Evolutionary conservation across 2,888 invertebrate genomes (phyloP).

Genomic region (Hymenopus coronatus): DNA sequence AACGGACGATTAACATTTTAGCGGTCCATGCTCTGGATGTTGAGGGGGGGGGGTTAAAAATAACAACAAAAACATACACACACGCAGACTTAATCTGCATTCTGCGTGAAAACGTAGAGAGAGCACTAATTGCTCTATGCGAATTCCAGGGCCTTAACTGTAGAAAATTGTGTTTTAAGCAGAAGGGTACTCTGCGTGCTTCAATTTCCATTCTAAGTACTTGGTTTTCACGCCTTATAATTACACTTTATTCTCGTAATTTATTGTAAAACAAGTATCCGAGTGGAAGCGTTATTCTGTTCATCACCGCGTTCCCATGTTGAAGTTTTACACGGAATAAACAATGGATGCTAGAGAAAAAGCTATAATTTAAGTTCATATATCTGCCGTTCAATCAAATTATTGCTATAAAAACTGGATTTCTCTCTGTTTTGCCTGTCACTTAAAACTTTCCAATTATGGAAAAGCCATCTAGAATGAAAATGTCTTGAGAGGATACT

Average conservation of each 20-base stretch:
- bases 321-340: no score
- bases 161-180: background rate
- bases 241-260: background rate
- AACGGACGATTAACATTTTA: background rate
- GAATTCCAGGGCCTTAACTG: background rate
- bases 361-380: no score
- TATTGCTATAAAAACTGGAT: no score
- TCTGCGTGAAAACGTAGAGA: background rate
- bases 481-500: no score
- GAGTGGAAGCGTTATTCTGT: no score
- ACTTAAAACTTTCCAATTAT: no score
- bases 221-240: background rate
- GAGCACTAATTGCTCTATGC: background rate
- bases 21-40: background rate
- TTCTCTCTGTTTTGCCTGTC: no score
- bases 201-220: background rate
- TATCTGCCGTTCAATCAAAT: no score
- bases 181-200: background rate
- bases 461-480: no score
- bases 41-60: background rate
- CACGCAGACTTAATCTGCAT: background rate
- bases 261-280: background rate
- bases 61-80: background rate
- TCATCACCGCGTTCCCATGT: no score
- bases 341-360: no score